Evolutionary conservation across 2,797 vertebrate genomes (phyloP).

Genomic region (Spatula clypeata): DNA sequence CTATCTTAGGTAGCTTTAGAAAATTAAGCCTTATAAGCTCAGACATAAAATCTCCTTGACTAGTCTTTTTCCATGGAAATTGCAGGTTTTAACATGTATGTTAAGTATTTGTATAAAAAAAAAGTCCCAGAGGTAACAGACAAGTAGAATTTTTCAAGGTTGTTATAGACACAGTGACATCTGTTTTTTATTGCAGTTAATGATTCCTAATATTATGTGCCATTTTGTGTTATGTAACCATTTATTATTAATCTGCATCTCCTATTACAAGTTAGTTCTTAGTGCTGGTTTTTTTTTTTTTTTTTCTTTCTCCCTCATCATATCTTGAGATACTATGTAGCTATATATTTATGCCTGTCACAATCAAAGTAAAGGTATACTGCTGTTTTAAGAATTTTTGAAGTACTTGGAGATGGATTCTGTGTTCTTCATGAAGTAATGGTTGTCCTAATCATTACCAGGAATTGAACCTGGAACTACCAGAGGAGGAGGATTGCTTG

Average conservation of each 20-base stretch:
- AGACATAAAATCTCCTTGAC: not conserved
- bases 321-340: not conserved
- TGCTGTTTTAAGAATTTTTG: not conserved
- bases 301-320: rapidly evolving
- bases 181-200: slow-evolving; percentile 68
- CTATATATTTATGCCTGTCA: not conserved
- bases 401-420: slow-evolving; percentile 22
- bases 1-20: slow-evolving; percentile 12
- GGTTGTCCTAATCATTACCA: slow-evolving; percentile 68
- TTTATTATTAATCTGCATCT: slow-evolving; percentile 56
- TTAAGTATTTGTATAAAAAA: slow-evolving; percentile 32
- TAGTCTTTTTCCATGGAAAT: slow-evolving; percentile 16
- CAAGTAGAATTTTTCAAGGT: slow-evolving; percentile 43
- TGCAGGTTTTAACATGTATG: not conserved
- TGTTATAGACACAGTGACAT: slow-evolving; percentile 56
- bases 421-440: slow-evolving; percentile 30
- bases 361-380: not conserved
- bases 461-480: slow-evolving; percentile 73
- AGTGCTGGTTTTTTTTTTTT: rapidly evolving
- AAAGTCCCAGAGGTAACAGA: slow-evolving; percentile 46
- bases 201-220: slow-evolving; percentile 66
- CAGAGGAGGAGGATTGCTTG: slow-evolving; percentile 46
- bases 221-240: slow-evolving; percentile 68
- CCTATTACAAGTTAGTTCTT: slow-evolving; percentile 47
- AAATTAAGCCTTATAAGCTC: slow-evolving; percentile 19